Conservation (phyloP, 2,888 invertebrate species). For the Linnaemya tessellans region DNA sequence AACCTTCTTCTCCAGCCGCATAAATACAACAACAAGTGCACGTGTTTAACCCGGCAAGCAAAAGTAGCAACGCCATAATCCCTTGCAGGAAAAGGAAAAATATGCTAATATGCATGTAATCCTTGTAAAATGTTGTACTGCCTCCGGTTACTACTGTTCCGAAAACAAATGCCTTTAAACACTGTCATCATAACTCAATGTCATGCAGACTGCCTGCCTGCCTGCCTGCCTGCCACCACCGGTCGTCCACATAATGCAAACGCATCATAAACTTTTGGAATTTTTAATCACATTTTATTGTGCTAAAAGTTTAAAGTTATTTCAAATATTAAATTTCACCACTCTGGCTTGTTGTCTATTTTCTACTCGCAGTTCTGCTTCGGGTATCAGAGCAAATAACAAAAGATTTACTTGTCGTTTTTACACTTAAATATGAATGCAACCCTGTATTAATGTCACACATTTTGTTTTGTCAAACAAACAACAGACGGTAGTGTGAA, state of each 20-base stretch:
- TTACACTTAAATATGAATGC: slow-evolving; percentile 21
- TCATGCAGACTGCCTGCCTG: slow-evolving; percentile 28
- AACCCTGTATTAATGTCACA: slow-evolving; percentile 54
- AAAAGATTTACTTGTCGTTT: slow-evolving; percentile 28
- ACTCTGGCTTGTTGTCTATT: slow-evolving; percentile 30
- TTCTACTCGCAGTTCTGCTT: not conserved
- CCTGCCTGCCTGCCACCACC: not conserved
- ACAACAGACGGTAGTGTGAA: slow-evolving; percentile 80
- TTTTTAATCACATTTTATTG: slow-evolving; percentile 47
- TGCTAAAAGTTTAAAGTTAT: slow-evolving; percentile 65
- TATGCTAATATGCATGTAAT: slow-evolving; percentile 72
- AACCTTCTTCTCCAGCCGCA: not conserved
- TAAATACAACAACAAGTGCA: slow-evolving; percentile 51
- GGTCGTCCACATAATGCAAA: slow-evolving; percentile 17
- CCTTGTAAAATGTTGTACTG: slow-evolving; percentile 59
- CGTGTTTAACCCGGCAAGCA: slow-evolving; percentile 55
- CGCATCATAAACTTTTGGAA: slow-evolving; percentile 69
- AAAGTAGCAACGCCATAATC: slow-evolving; percentile 28
- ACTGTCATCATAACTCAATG: slow-evolving; percentile 68
- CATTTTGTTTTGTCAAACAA: slow-evolving; percentile 75
- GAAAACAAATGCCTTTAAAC: slow-evolving; percentile 30
- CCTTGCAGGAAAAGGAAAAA: slow-evolving; percentile 48
- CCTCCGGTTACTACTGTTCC: not conserved
- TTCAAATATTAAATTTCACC: slow-evolving; percentile 70
- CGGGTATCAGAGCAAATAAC: slow-evolving; percentile 23